Evolutionary conservation across 1,140 invertebrate genomes (phyloP).

Genomic region (Capitella teleta): DNA sequence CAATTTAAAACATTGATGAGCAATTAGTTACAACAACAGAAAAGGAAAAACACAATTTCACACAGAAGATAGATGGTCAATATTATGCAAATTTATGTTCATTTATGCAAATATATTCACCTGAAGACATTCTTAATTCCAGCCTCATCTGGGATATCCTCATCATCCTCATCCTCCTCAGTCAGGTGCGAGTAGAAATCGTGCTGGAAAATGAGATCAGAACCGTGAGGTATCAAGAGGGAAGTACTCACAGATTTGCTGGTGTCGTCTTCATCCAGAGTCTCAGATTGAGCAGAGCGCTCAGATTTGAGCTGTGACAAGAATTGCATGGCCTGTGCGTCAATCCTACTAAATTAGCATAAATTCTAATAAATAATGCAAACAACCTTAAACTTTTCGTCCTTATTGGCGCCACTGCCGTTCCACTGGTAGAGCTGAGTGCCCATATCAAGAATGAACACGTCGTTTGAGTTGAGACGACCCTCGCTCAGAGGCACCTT

Average conservation of each 20-base stretch:
- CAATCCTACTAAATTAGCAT: background rate
- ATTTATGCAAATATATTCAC: too few species aligned
- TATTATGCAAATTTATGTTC: too few species aligned
- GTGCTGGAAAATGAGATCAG: constrained; percentile 3
- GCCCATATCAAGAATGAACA: constrained; percentile 75
- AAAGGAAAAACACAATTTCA: too few species aligned
- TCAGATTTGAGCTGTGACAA: constrained; percentile 8
- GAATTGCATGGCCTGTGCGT: constrained; percentile 1
- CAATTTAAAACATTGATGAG: too few species aligned
- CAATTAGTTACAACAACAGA: too few species aligned
- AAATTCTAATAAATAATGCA: background rate
- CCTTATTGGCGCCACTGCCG: constrained; percentile 27
- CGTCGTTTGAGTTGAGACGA: constrained; percentile 70
- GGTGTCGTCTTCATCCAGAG: constrained; percentile 7
- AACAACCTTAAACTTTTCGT: constrained; percentile 30
- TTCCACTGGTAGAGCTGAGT: constrained; percentile 64
- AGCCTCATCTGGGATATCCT: constrained; percentile 1
- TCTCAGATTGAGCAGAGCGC: constrained; percentile 7
- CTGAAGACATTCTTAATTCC: background rate
- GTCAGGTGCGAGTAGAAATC: constrained; percentile 5
- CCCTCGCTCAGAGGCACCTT: constrained; percentile 16
- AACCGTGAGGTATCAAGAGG: background rate
- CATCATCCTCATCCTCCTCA: constrained; percentile 4
- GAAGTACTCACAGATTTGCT: constrained; percentile 2
- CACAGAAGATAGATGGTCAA: too few species aligned